A percentile compares a stretch with the other conserved stretches of the same genome.
These are phyloP conservation scores for Heliconius charithonia DNA, from an alignment of 2,888 invertebrate species.

Conservation along the genomic window DNA sequence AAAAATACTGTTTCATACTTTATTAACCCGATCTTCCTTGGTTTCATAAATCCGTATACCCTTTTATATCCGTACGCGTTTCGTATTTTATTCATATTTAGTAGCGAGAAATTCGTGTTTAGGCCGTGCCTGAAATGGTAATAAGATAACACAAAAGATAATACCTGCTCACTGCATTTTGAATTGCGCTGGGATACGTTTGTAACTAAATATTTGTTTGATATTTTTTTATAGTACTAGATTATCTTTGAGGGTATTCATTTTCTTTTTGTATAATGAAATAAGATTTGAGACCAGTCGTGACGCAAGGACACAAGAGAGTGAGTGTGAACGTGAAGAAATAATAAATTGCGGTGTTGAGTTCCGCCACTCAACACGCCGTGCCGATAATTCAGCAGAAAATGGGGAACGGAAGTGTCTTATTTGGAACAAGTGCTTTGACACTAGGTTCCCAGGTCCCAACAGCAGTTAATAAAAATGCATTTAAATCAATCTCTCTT, in stretches of 20 bases:
- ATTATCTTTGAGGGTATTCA: too few species aligned
- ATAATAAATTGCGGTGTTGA: too few species aligned
- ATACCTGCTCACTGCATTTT: constrained; percentile 31
- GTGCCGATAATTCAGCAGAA: too few species aligned
- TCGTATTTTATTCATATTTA: constrained; percentile 47
- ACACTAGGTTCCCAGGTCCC: too few species aligned
- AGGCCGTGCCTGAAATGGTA: constrained; percentile 42
- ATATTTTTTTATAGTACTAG: not conserved
- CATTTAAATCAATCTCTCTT: too few species aligned
- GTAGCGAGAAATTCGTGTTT: constrained; percentile 43
- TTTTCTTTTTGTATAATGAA: too few species aligned
- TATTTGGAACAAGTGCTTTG: too few species aligned
- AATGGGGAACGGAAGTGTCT: too few species aligned
- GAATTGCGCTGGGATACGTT: constrained; percentile 11
- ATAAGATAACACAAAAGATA: constrained; percentile 39
- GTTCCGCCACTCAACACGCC: too few species aligned
- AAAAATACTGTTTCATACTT: constrained; percentile 41
- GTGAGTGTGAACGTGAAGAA: too few species aligned
- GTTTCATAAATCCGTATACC: constrained; percentile 46
- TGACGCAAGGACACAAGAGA: too few species aligned
- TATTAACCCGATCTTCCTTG: constrained; percentile 43
- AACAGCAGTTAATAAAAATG: not conserved
- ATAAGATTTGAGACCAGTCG: too few species aligned
- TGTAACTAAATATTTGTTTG: constrained; percentile 9
- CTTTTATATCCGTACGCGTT: constrained; percentile 44